phyloP scores from a whole-genome alignment of 2,888 invertebrate species.

The Phragmatobia fuliginosa region DNA sequence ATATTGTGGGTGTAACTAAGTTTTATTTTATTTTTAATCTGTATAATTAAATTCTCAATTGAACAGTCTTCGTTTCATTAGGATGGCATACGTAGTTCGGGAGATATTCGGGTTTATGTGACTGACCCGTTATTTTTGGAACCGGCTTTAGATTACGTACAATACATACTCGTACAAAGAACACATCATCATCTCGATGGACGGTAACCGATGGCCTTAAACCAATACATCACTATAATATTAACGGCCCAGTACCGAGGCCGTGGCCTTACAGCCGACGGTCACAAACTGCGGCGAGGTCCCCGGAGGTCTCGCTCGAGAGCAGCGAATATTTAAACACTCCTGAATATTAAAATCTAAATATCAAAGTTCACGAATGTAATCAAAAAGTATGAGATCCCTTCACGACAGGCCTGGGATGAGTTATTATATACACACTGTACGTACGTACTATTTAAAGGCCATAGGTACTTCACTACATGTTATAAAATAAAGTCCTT shows the following conservation, averaged over 20 bases:
- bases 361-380: conserved; percentile 1
- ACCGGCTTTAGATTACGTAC: too few species aligned
- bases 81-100: too few species aligned
- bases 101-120: too few species aligned
- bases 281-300: conserved; percentile 3
- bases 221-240: not conserved
- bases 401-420: not conserved
- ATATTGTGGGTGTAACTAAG: too few species aligned
- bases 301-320: conserved; percentile 13
- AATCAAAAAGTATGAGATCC: not conserved
- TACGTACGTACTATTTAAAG: too few species aligned
- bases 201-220: not conserved
- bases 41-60: too few species aligned
- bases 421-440: not conserved
- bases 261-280: not conserved
- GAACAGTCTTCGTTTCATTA: too few species aligned
- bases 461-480: too few species aligned
- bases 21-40: too few species aligned
- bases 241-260: not conserved
- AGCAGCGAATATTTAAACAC: not conserved
- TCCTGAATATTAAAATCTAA: conserved; percentile 7
- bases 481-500: too few species aligned
- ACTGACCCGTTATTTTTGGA: too few species aligned
- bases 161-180: not conserved
- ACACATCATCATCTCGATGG: not conserved